A percentile compares a stretch with the other conserved stretches of the same genome.
Evolutionary conservation across 2,888 invertebrate genomes (phyloP).

Genomic region (Microplitis manilae): DNA sequence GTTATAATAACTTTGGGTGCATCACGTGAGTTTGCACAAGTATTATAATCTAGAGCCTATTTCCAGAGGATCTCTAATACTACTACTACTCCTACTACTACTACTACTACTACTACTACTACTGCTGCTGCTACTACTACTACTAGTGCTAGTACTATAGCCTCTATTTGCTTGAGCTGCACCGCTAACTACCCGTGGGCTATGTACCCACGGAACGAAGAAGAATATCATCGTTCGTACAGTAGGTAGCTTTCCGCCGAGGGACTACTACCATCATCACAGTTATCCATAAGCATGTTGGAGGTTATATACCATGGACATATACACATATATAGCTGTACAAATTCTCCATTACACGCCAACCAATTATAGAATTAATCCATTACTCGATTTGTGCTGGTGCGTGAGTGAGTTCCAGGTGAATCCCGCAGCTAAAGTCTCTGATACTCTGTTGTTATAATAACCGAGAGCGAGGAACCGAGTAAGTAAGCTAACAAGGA

Average conservation of each 20-base stretch:
- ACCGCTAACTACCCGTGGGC: slow-evolving; percentile 45
- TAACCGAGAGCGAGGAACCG: not conserved
- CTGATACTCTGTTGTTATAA: slow-evolving; percentile 16
- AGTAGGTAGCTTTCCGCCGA: slow-evolving; percentile 29
- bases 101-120: not conserved
- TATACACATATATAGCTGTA: slow-evolving; percentile 14
- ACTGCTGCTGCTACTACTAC: not conserved
- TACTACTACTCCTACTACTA: not conserved
- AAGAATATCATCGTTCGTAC: slow-evolving; percentile 35
- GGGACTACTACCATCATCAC: slow-evolving; percentile 27
- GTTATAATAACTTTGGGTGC: slow-evolving; percentile 23
- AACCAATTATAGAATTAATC: slow-evolving; percentile 68
- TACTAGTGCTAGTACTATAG: not conserved
- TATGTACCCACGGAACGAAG: slow-evolving; percentile 38
- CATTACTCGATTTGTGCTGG: slow-evolving; percentile 59
- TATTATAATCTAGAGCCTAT: slow-evolving; percentile 45
- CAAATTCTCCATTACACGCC: slow-evolving; percentile 55
- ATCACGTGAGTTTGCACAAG: slow-evolving; percentile 42
- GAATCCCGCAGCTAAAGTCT: slow-evolving; percentile 24
- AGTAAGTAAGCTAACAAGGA: no score
- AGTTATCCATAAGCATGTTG: slow-evolving; percentile 25
- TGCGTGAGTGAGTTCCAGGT: slow-evolving; percentile 34
- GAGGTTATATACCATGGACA: slow-evolving; percentile 21
- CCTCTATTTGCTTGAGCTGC: slow-evolving; percentile 41
- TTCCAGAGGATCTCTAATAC: slow-evolving; percentile 34